Percentiles rank a stretch among this genome's conserved stretches.
These are phyloP conservation scores for Cryptosula pallasiana DNA, from an alignment of 2,888 invertebrate genomes.

Conservation along the genomic window DNA sequence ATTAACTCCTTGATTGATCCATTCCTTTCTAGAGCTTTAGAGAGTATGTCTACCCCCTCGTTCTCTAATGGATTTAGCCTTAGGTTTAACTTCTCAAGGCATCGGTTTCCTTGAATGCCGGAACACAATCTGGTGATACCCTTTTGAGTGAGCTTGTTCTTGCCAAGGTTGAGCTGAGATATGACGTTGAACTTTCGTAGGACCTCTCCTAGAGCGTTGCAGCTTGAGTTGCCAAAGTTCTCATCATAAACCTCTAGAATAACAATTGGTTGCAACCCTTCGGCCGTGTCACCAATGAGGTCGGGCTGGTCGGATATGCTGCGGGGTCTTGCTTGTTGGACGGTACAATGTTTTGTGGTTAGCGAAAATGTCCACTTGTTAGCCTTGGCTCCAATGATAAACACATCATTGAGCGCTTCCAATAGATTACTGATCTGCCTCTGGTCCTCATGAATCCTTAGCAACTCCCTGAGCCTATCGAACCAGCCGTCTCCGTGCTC, in stretches of 20 bases:
- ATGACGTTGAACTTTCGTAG: slow-evolving; percentile 15
- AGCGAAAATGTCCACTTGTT: slow-evolving; percentile 23
- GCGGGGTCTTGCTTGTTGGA: neutral
- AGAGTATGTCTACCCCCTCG: slow-evolving; percentile 5
- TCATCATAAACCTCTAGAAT: slow-evolving; percentile 20
- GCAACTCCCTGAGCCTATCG: slow-evolving; percentile 16
- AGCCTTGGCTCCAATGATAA: slow-evolving; percentile 24
- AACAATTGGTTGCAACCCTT: slow-evolving; percentile 10
- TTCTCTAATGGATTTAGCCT: slow-evolving; percentile 18
- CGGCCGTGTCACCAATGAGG: slow-evolving; percentile 5
- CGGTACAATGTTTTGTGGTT: slow-evolving; percentile 22
- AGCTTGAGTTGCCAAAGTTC: slow-evolving; percentile 24
- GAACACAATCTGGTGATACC: neutral
- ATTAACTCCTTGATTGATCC: slow-evolving; percentile 7
- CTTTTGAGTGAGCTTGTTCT: slow-evolving; percentile 4
- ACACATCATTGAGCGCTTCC: slow-evolving; percentile 21
- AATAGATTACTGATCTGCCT: slow-evolving; percentile 11
- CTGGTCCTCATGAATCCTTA: neutral
- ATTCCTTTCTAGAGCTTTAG: slow-evolving; percentile 15
- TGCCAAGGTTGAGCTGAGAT: slow-evolving; percentile 20
- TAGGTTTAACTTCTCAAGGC: slow-evolving; percentile 20
- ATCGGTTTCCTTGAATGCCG: slow-evolving; percentile 14
- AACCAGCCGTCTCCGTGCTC: slow-evolving; percentile 24
- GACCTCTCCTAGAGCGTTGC: slow-evolving; percentile 12
- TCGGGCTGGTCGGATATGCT: neutral